Evolutionary conservation across 64 coral and sea anemone species (phyloP).

Genomic region (Montipora sp.): DNA sequence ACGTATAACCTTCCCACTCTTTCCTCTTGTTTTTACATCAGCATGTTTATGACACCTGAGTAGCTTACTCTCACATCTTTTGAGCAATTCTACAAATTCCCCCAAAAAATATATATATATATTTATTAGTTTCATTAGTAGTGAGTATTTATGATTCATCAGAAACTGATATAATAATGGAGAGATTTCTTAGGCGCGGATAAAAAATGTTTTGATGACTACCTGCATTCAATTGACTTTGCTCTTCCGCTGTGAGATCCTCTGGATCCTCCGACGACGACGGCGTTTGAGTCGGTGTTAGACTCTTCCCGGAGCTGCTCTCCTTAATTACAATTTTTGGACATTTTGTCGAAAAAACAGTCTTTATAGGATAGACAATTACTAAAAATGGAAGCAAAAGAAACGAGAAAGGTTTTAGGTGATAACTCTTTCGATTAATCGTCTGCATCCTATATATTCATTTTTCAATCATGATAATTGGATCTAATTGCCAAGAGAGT

Average conservation of each 20-base stretch:
- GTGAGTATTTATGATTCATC: no score
- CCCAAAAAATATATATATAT: no score
- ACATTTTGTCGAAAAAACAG: conserved; percentile 16
- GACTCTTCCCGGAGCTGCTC: background rate
- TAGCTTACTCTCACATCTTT: no score
- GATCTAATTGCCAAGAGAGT: background rate
- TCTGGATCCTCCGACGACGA: background rate
- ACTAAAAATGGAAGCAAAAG: conserved; percentile 4
- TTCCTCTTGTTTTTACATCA: conserved; percentile 24
- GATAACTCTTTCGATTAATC: background rate
- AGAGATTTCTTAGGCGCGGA: no score
- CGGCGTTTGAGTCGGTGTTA: background rate
- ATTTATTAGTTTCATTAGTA: no score
- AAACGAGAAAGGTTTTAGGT: background rate
- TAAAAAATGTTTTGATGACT: background rate
- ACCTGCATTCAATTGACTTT: conserved; percentile 1
- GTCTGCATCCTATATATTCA: background rate
- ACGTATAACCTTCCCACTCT: conserved; percentile 17
- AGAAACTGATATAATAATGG: no score
- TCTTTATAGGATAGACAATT: conserved; percentile 7
- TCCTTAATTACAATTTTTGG: conserved; percentile 22
- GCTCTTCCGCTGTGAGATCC: conserved; percentile 1
- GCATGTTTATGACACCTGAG: background rate
- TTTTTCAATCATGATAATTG: background rate
- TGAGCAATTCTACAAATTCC: no score